A percentile compares a stretch with the other conserved stretches of the same genome.
phyloP scores from a whole-genome alignment of 2,113 vertebrate species.

The Shinisaurus crocodilurus region DNA sequence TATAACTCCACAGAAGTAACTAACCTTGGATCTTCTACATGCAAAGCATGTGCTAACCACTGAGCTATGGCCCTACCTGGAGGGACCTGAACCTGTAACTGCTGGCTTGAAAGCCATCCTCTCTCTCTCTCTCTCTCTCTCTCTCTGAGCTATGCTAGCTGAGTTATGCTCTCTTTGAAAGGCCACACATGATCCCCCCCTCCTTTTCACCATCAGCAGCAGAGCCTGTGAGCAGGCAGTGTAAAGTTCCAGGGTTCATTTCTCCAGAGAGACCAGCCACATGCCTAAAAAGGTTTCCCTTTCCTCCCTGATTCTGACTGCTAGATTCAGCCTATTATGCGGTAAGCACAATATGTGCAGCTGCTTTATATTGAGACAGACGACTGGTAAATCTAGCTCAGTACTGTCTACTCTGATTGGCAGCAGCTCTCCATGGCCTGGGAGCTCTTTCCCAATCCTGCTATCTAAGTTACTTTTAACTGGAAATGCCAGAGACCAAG shows the following conservation, averaged over 20 bases:
- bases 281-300: neutral
- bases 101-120: too few relatives aligned
- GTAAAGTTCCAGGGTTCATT: neutral
- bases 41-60: too few relatives aligned
- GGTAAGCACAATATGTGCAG: neutral
- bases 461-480: neutral
- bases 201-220: neutral
- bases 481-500: neutral
- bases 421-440: neutral
- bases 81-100: too few relatives aligned
- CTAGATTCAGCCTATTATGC: neutral
- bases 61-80: too few relatives aligned
- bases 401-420: neutral
- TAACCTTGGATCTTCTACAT: too few relatives aligned
- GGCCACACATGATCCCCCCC: neutral
- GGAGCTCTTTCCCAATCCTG: neutral
- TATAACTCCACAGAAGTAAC: neutral
- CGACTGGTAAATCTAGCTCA: neutral
- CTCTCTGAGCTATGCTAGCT: too few relatives aligned
- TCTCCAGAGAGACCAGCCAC: neutral
- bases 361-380: neutral
- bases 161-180: neutral
- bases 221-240: neutral
- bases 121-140: too few relatives aligned
- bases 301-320: neutral